Evolutionary conservation across 2,113 vertebrate genomes (phyloP).

Genomic region (Lepisosteus osseus): DNA sequence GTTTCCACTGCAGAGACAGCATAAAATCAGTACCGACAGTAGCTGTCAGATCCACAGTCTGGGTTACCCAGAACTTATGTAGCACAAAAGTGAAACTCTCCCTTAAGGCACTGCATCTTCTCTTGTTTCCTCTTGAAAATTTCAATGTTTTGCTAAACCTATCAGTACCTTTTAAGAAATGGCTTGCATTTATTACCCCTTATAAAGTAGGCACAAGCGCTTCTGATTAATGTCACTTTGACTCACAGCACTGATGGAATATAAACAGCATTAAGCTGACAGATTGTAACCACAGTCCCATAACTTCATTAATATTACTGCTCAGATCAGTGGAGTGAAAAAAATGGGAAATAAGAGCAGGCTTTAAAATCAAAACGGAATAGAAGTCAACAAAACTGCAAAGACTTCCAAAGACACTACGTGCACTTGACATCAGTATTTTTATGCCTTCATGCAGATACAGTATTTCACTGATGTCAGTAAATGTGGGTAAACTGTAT

Average conservation of each 20-base stretch:
- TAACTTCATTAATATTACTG: constrained; percentile 1
- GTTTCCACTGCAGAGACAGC: neutral
- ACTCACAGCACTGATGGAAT: neutral
- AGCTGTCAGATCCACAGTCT: neutral
- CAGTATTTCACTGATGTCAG: too few relatives aligned
- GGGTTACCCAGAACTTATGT: neutral
- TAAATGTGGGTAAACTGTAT: too few relatives aligned
- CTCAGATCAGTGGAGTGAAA: neutral
- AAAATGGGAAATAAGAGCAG: too few relatives aligned
- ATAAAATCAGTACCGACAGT: neutral
- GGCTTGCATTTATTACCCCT: too few relatives aligned
- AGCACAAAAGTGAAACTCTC: neutral
- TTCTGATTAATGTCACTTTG: neutral
- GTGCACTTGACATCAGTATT: too few relatives aligned
- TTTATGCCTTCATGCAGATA: too few relatives aligned
- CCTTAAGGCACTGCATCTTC: neutral
- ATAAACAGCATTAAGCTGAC: neutral
- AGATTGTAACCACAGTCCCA: neutral
- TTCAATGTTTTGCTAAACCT: neutral
- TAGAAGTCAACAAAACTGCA: neutral
- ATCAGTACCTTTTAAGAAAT: neutral
- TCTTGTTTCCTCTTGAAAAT: neutral
- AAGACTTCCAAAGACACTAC: neutral
- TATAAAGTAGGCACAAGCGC: neutral
- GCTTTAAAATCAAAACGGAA: neutral